A percentile compares a stretch with the other conserved stretches of the same genome.
Evolutionary conservation across 2,888 invertebrate genomes (phyloP).

Genomic region (Phyto melanocephala): DNA sequence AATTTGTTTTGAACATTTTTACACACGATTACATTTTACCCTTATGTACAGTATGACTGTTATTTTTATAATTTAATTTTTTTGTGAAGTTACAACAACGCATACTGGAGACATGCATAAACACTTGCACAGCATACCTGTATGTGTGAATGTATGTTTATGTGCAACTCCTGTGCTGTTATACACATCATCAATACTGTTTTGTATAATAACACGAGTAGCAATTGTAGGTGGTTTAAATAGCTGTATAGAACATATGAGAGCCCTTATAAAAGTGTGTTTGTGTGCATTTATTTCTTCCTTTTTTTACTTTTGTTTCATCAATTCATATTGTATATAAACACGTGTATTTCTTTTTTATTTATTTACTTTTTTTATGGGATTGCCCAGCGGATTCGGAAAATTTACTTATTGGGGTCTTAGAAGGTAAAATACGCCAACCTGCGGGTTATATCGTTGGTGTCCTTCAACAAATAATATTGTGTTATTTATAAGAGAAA

Average conservation of each 20-base stretch:
- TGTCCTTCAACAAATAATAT: no score
- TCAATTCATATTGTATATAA: conserved; percentile 28
- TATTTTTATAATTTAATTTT: conserved; percentile 31
- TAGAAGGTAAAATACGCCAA: no score
- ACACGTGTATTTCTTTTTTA: conserved; percentile 18
- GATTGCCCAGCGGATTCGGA: no score
- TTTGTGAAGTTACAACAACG: conserved; percentile 35
- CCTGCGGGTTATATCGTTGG: no score
- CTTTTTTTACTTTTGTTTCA: conserved; percentile 1
- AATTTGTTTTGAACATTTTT: conserved; percentile 34
- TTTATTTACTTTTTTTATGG: neutral
- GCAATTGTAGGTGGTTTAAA: conserved; percentile 19
- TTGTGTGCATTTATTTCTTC: neutral
- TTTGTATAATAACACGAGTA: neutral
- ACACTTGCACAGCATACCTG: neutral
- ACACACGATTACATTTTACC: conserved; percentile 55
- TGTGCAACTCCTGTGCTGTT: no score
- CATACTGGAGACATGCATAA: neutral
- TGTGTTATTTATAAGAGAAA: no score
- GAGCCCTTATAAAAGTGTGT: neutral
- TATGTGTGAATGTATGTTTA: neutral
- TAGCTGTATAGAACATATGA: neutral
- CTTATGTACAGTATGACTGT: conserved; percentile 12
- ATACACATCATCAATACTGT: neutral
- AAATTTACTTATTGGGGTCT: no score